These are phyloP conservation scores for Andrena bicolor DNA, from an alignment of 2,888 invertebrate species.

Conservation along the genomic window DNA sequence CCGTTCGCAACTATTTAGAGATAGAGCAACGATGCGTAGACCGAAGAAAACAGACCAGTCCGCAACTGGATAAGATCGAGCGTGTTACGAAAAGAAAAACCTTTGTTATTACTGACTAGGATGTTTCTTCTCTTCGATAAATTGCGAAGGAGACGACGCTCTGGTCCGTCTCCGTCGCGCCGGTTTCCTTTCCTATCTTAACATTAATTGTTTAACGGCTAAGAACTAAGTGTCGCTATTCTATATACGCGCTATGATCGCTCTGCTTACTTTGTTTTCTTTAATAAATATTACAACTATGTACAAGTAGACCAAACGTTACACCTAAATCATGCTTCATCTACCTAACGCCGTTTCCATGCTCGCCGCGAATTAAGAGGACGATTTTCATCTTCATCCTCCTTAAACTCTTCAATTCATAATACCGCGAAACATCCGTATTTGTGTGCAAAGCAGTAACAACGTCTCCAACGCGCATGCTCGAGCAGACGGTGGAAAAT, in stretches of 20 bases:
- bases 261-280: conserved; percentile 51
- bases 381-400: neutral
- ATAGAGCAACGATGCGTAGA: conserved; percentile 75
- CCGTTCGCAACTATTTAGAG: conserved; percentile 62
- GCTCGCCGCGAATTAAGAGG: conserved; percentile 30
- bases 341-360: conserved; percentile 51
- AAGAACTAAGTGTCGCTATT: conserved; percentile 76
- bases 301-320: conserved; percentile 76
- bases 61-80: conserved; percentile 37
- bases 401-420: neutral
- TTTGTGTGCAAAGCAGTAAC: no score
- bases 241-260: conserved; percentile 71
- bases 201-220: conserved; percentile 62
- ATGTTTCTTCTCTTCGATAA: conserved; percentile 70
- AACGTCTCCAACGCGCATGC: no score
- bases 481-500: no score
- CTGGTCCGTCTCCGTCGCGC: conserved; percentile 32
- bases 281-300: conserved; percentile 85
- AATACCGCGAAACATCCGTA: conserved; percentile 2
- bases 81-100: conserved; percentile 65
- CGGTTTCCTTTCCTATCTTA: conserved; percentile 45
- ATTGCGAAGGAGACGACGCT: conserved; percentile 42
- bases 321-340: conserved; percentile 57
- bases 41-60: conserved; percentile 71
- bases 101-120: conserved; percentile 81